Conservation (phyloP, 2,888 invertebrate species). For the Drosophila koepferae region DNA sequence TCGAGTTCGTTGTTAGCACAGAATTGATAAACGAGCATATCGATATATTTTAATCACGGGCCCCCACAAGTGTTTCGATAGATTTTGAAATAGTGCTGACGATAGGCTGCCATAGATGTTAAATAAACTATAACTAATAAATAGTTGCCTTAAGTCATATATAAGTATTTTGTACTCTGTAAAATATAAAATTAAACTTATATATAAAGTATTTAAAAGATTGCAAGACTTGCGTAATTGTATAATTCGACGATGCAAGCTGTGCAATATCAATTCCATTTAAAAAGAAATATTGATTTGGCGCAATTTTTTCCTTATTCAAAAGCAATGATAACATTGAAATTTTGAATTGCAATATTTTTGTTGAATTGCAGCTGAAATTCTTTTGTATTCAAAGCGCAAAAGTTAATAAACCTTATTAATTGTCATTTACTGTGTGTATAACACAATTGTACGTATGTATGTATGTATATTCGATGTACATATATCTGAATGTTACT, state of each 20-base stretch:
- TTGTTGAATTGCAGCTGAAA: background rate
- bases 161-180: too few species aligned
- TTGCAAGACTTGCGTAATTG: background rate
- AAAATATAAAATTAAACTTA: background rate
- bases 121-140: background rate
- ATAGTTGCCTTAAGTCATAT: background rate
- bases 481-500: background rate
- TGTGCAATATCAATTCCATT: background rate
- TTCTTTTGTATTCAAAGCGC: background rate
- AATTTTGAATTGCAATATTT: background rate
- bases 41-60: slow-evolving; percentile 24
- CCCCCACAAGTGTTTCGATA: slow-evolving; percentile 14
- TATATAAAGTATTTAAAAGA: background rate
- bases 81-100: slow-evolving; percentile 1
- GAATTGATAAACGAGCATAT: slow-evolving; percentile 3
- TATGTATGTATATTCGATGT: background rate
- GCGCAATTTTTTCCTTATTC: background rate
- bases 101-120: slow-evolving; percentile 5
- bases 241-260: background rate
- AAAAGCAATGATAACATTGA: background rate
- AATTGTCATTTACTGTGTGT: slow-evolving; percentile 4
- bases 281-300: background rate
- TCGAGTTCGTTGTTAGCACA: slow-evolving; percentile 2
- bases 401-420: background rate
- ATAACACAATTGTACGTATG: background rate